Percentiles rank a stretch among this genome's conserved stretches.
Conservation (phyloP, 2,113 vertebrate species). For the Cryptomyrus ogoouensis region DNA sequence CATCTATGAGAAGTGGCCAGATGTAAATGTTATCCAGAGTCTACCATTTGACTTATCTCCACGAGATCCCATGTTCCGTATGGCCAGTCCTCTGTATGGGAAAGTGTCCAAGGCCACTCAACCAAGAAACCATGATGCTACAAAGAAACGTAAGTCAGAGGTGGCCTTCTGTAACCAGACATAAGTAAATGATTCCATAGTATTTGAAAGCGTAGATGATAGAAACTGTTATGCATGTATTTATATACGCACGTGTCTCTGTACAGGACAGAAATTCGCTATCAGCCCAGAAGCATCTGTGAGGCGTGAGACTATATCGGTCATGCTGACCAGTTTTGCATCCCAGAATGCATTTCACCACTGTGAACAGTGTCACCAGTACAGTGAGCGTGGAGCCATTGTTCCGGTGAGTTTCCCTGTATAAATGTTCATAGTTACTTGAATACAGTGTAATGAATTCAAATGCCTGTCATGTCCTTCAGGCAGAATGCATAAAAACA, state of each 20-base stretch:
- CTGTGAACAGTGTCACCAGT: slow-evolving; percentile 93
- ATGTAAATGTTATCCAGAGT: slow-evolving; percentile 64
- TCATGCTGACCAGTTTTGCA: slow-evolving; percentile 85
- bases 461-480: neutral
- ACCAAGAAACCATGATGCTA: slow-evolving; percentile 59
- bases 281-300: slow-evolving; percentile 53
- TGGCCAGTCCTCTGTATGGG: slow-evolving; percentile 73
- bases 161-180: neutral
- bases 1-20: slow-evolving; percentile 72
- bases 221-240: neutral
- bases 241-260: neutral
- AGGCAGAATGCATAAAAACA: neutral
- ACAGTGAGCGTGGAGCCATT: slow-evolving; percentile 63
- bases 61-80: slow-evolving; percentile 78
- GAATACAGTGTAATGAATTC: neutral
- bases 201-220: neutral
- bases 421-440: neutral
- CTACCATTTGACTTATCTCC: slow-evolving; percentile 73
- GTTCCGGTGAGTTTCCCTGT: neutral
- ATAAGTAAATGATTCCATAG: neutral
- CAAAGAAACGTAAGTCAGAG: slow-evolving; percentile 31
- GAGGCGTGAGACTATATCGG: slow-evolving; percentile 78
- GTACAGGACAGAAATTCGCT: slow-evolving; percentile 62
- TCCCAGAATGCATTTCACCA: slow-evolving; percentile 96
- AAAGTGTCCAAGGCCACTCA: slow-evolving; percentile 31